Base-by-base conservation (phyloP, 2,888 invertebrate genomes). In the Panopea generosa region DNA sequence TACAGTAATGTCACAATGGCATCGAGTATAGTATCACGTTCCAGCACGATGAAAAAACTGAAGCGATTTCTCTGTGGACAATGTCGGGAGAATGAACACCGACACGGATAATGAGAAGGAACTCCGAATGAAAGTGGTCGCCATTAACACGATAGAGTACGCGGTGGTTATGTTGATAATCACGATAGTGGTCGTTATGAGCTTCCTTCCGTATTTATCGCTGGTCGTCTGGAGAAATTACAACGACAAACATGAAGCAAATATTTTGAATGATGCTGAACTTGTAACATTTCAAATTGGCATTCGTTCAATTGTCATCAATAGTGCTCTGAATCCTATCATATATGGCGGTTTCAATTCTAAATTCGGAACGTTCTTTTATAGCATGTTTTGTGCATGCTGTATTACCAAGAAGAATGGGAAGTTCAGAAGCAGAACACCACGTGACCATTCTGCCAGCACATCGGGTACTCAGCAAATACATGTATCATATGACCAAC, bases 331-430 rank as follows among this genome's bases (percentile, higher is more conserved):
- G 14, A 84, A n/a, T n/a, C n/a, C n/a, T n/a, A 84, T 52, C 84
- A 82, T 6, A 49, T 84, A 84, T 29, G 84, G 84, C 14, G 81
- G 83, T 27, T 77, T 81, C 20, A 84, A 84, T 65, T 78, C 81
- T 4, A 74, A 83, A 29, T 84, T 84, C 47, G 68, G 78, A 60
- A 66, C 70, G n/a, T n/a, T 83, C 56, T 73, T 83, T 26, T 62
- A 68, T 47, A 55, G 57, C 11, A 38, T 40, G 6, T 59, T 62
- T 26, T 67, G 66, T 33, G 24, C n/a, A 3, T 74, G 78, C 14
- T 78, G 73, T 40, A 6, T 47, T n/a, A n/a, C n/a, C n/a, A n/a
- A n/a, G n/a, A n/a, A n/a, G n/a, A n/a, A n/a, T n/a, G n/a, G n/a
- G n/a, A n/a, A n/a, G n/a, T n/a, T n/a, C n/a, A n/a, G n/a, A n/a